These are phyloP conservation scores for Sphenopsis melanotis DNA, from an alignment of 2,797 vertebrate genomes.

Conservation along the genomic window DNA sequence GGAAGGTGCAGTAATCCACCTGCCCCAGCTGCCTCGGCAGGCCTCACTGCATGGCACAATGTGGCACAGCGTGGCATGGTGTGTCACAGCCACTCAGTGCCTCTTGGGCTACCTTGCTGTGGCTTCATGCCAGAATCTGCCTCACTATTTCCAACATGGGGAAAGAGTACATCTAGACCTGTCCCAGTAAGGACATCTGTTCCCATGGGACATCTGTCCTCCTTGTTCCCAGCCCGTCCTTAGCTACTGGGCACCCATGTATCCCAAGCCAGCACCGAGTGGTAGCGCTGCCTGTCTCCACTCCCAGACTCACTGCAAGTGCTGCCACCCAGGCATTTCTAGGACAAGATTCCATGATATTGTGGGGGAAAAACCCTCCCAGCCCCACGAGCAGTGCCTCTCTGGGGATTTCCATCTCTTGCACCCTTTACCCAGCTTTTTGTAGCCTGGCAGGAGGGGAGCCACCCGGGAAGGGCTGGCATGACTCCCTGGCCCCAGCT, in stretches of 20 bases:
- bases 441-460: not conserved
- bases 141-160: accelerated
- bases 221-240: not conserved
- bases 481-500: not conserved
- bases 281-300: accelerated
- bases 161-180: not conserved
- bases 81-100: not conserved
- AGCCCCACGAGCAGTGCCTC: accelerated
- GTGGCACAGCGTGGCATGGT: not conserved
- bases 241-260: not conserved
- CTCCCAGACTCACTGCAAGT: not conserved
- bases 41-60: not conserved
- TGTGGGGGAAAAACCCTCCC: not conserved
- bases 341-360: not conserved
- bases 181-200: not conserved
- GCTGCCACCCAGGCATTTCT: not conserved
- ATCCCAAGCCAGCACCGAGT: not conserved
- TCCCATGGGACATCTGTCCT: not conserved
- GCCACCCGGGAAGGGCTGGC: not conserved
- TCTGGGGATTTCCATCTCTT: not conserved
- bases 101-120: not conserved
- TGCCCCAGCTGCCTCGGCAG: not conserved
- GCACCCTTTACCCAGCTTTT: not conserved
- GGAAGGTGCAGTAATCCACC: constrained; percentile 32
- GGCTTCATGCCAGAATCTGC: not conserved